These are phyloP conservation scores for Chymomyza procnemis DNA, from an alignment of 2,888 invertebrate genomes.

Conservation along the genomic window DNA sequence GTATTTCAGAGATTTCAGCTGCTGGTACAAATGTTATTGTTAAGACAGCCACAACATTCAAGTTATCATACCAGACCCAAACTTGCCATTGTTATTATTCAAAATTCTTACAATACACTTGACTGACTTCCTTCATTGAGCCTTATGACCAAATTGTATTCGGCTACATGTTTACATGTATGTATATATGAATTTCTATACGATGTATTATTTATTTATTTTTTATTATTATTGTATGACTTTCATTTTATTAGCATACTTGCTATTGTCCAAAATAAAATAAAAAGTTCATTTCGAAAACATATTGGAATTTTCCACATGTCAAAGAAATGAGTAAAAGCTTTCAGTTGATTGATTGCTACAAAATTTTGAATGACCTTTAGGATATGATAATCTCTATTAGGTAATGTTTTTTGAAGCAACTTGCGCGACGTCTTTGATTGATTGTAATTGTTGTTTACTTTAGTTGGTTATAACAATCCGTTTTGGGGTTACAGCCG, in stretches of 20 bases:
- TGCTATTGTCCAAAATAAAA: constrained; percentile 31
- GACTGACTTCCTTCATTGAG: constrained; percentile 6
- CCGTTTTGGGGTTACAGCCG: no score
- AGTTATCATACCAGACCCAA: not conserved
- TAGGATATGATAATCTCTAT: constrained; percentile 1
- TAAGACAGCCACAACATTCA: not conserved
- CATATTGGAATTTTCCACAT: constrained; percentile 39
- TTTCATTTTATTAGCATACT: constrained; percentile 51
- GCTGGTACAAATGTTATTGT: not conserved
- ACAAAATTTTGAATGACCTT: constrained; percentile 25
- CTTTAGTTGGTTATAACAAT: no score
- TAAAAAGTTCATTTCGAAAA: not conserved
- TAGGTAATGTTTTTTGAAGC: not conserved
- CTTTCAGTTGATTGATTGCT: constrained; percentile 54
- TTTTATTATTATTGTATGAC: constrained; percentile 49
- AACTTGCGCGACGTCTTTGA: constrained; percentile 30
- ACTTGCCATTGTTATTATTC: constrained; percentile 11
- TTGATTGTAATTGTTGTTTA: no score
- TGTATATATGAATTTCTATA: constrained; percentile 21
- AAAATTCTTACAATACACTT: constrained; percentile 38
- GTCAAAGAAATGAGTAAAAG: not conserved
- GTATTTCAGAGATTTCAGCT: not conserved
- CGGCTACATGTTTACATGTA: constrained; percentile 34
- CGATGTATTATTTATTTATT: constrained; percentile 43
- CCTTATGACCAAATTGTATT: not conserved